Base-by-base conservation (phyloP, 2,888 invertebrate genomes). In the Tinea trinotella region DNA sequence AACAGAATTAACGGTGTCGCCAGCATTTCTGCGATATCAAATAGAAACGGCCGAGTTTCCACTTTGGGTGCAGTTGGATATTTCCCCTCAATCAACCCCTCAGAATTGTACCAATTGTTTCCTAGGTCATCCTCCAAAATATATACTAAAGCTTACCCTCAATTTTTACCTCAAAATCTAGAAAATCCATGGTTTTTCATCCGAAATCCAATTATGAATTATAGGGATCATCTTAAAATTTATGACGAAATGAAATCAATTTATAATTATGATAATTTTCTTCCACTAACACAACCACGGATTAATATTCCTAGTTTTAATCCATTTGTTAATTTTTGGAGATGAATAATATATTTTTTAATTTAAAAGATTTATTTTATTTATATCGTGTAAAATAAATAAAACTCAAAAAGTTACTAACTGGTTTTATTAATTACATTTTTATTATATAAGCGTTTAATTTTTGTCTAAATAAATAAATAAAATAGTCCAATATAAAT, bases 41-140 rank as follows among this genome's bases (percentile, higher is more conserved):
- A 74, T 13, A 67, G 74, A 34, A 74, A 78, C 20, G 80, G 76
- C 1, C 60, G 74, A 55, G 61, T 74, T 0, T 71, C 77, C 1
- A 68, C 79, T 1, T 57, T 71, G 20, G 68, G 70, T 3, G 74
- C 73, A 5, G 59, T 77, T 5, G 68, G 74, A 52, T 64, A 74
- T 30, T 74, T 65, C 54, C 69, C 76, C 6, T 53, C 64, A 15
- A 59, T 6, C 62, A 65, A 4, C 58, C 63, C 15, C 57, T 2
- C 30, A 4, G 30, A 13, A 13, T 40, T 17, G 12, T 12, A 15
- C 13, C 40, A 40, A 40, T 15, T 19, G 17, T 18, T 46, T 17
- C 40, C 46, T 17, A 46, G n/a, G n/a, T n/a, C n/a, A n/a, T n/a
- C n/a, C n/a, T n/a, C n/a, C n/a, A n/a, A n/a, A n/a, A n/a, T n/a